Evolutionary conservation across 1,140 invertebrate species (phyloP), one percentile per base, ranked within the genome.

Genomic region (Lordiphosa mommai): DNA sequence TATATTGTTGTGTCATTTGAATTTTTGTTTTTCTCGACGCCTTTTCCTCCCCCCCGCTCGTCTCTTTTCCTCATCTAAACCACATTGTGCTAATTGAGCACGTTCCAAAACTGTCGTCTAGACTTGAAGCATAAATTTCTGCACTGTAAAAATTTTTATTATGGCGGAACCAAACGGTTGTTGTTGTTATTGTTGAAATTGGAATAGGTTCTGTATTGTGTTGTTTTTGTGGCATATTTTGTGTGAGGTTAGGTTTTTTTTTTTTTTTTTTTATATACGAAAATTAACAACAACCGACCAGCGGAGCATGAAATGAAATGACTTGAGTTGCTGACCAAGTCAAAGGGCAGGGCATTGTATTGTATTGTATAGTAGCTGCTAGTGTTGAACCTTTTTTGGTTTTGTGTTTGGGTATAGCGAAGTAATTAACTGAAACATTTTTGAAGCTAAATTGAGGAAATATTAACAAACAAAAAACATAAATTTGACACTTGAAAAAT

Each of bases 51-150:
- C 6, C 14, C 1, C 23, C 9, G 0, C 27, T 4, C 2, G 1
- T 5, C 3, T 20, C 10, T 43, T 10, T 4, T 7, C 0, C 3
- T n/a, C 12, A 9, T 17, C 41, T 36, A n/a, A 37, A n/a, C 43
- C 29, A 48, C 34, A 48, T 33, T 41, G 33, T 50, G 61, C 71
- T 77, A 84, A 84, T 77, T 84, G 72, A 82, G 77, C 77, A 82
- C 77, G 77, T 84, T 64, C 77, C 63, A 84, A 82, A 76, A 72
- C 47, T 82, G 77, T 82, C 77, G 77, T 84, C 77, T 84, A 84
- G 77, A 84, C 77, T 65, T 72, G 23, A 80, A 82, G 71, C 67
- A 80, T 80, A 84, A 80, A 80, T 76, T 58, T 84, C 72, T 84
- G 72, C 64, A 84, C 61, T 84, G 53, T 72, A 82, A 49, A 27